phyloP scores from a whole-genome alignment of 2,888 invertebrate species.

The Heteropelma amictum region DNA sequence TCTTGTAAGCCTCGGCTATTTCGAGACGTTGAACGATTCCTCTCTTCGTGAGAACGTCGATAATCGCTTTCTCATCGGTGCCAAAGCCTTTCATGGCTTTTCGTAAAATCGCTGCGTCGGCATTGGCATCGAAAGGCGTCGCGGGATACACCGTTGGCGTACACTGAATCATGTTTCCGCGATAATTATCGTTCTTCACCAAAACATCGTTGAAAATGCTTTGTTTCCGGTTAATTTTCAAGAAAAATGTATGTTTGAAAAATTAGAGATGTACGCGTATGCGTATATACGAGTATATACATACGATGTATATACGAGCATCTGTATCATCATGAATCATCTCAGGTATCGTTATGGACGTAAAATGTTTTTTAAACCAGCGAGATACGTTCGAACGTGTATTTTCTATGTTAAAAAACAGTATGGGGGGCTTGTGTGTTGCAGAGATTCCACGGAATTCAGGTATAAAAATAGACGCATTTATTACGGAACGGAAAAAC shows the following conservation, averaged over 20 bases:
- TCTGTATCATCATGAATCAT: too few species aligned
- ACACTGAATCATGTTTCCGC: conserved; percentile 80
- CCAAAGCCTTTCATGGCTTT: conserved; percentile 97
- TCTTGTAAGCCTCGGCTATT: conserved; percentile 94
- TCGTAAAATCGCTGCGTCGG: conserved; percentile 90
- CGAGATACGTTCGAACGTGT: neutral
- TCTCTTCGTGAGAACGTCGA: conserved; percentile 91
- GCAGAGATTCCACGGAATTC: neutral
- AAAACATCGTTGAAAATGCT: too few species aligned
- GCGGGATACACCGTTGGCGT: conserved; percentile 93
- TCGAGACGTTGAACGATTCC: conserved; percentile 94
- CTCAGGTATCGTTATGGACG: too few species aligned
- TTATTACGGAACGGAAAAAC: neutral
- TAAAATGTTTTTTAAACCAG: too few species aligned
- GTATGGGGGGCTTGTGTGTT: neutral
- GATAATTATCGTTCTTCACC: neutral
- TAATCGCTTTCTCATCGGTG: conserved; percentile 94
- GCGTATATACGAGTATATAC: too few species aligned
- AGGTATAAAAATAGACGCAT: conserved; percentile 8
- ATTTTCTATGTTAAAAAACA: neutral
- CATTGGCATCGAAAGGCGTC: conserved; percentile 90
- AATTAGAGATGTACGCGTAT: too few species aligned
- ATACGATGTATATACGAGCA: too few species aligned
- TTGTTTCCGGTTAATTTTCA: too few species aligned
- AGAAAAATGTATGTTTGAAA: too few species aligned